These are phyloP conservation scores for Miichthys miiuy DNA, from an alignment of 2,797 vertebrate species.

Conservation along the genomic window DNA sequence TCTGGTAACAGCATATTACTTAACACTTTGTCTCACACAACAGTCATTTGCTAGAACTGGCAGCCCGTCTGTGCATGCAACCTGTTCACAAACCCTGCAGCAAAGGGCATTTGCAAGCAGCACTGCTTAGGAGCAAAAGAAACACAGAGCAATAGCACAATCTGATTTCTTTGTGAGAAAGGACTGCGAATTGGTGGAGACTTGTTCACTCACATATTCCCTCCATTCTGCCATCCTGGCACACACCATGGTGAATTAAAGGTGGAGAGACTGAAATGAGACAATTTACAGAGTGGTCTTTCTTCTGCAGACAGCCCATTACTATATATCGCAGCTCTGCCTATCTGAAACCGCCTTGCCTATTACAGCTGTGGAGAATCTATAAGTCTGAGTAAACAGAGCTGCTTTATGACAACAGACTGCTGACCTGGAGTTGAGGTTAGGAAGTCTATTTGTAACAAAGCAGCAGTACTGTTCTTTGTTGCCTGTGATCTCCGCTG, in stretches of 20 bases:
- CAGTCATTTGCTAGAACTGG: conserved; percentile 62
- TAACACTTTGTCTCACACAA: conserved; percentile 75
- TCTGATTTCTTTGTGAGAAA: conserved; percentile 39
- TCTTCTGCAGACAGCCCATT: conserved; percentile 36
- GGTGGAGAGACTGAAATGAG: conserved; percentile 15
- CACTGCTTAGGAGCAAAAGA: conserved; percentile 25
- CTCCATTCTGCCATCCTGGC: conserved; percentile 20
- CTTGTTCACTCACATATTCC: conserved; percentile 15
- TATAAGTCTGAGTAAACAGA: conserved; percentile 49
- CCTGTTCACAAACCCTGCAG: conserved; percentile 67
- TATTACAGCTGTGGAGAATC: conserved; percentile 11
- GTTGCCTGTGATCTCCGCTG: conserved; percentile 52
- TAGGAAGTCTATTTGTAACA: conserved; percentile 56
- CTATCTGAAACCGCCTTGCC: conserved; percentile 10
- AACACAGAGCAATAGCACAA: conserved; percentile 27
- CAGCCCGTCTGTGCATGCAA: conserved; percentile 69
- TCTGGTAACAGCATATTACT: conserved; percentile 65
- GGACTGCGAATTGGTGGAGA: conserved; percentile 9
- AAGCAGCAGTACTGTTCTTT: conserved; percentile 20
- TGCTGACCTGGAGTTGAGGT: conserved; percentile 53
- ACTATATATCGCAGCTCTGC: conserved; percentile 2
- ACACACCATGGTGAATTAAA: conserved; percentile 2
- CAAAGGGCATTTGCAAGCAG: conserved; percentile 47
- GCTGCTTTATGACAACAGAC: conserved; percentile 49
- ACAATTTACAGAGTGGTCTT: conserved; percentile 26